Percentiles rank a stretch among this genome's conserved stretches.
phyloP scores from a whole-genome alignment of 1,140 invertebrate genomes.

The Drosophila lacertosa region DNA sequence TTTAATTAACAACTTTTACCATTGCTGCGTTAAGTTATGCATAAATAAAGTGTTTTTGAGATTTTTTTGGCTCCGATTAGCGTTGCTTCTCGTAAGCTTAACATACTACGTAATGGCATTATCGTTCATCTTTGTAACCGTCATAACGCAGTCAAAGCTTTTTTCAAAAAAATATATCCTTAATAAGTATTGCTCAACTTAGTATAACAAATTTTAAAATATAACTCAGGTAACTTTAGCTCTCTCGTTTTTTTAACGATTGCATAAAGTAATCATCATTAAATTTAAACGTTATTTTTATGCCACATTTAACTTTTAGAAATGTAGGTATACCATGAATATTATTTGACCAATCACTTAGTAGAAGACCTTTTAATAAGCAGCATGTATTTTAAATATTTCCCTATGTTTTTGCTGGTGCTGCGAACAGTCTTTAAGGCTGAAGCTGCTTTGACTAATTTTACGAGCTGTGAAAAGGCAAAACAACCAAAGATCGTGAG shows the following conservation, averaged over 20 bases:
- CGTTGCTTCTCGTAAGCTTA: too few species aligned
- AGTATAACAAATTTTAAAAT: neutral
- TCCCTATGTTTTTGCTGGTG: neutral
- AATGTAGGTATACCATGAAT: neutral
- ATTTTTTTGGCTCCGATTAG: too few species aligned
- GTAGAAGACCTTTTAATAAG: neutral
- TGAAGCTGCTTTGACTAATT: constrained; percentile 21
- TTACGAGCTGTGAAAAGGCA: constrained; percentile 56
- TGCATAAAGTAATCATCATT: neutral
- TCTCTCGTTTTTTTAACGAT: neutral
- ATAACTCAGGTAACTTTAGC: neutral
- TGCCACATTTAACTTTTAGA: constrained; percentile 38
- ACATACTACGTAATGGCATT: too few species aligned
- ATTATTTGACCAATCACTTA: neutral
- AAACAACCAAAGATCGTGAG: constrained; percentile 57
- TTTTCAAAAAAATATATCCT: too few species aligned
- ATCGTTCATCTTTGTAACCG: too few species aligned
- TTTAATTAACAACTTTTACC: too few species aligned
- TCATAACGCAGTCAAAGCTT: neutral
- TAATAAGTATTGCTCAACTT: too few species aligned
- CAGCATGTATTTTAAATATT: constrained; percentile 36
- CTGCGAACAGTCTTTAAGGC: neutral
- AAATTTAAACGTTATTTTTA: constrained; percentile 14
- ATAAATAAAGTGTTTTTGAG: too few species aligned
- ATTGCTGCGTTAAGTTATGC: too few species aligned